Conservation (phyloP, 2,888 invertebrate species). For the Geotrupes spiniger region DNA sequence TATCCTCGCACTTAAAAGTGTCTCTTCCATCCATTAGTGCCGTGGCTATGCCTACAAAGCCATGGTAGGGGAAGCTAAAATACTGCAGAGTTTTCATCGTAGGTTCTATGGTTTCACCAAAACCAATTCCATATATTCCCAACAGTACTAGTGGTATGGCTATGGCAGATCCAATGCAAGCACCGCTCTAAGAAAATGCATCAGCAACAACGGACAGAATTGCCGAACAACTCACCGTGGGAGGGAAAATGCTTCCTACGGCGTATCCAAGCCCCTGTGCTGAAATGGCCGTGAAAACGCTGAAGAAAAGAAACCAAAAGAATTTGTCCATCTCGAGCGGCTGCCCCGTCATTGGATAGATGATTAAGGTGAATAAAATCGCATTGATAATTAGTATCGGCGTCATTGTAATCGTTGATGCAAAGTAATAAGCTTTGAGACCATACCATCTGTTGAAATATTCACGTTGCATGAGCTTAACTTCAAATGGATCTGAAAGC, state of each 20-base stretch:
- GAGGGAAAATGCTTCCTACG: conserved; percentile 15
- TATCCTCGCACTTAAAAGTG: conserved; percentile 14
- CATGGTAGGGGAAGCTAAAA: conserved; percentile 13
- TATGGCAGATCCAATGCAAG: conserved; percentile 15
- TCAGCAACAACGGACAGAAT: neutral
- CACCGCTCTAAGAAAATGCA: conserved; percentile 13
- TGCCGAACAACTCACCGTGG: conserved; percentile 13
- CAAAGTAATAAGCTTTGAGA: conserved; percentile 69
- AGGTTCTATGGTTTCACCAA: conserved; percentile 9
- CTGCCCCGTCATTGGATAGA: conserved; percentile 63
- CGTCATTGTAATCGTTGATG: conserved; percentile 70
- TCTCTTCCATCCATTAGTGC: conserved; percentile 8
- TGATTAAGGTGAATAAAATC: conserved; percentile 43
- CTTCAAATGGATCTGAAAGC: conserved; percentile 68
- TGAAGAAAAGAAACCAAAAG: conserved; percentile 62
- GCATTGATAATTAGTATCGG: conserved; percentile 60
- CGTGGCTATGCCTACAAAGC: conserved; percentile 9
- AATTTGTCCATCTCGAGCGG: conserved; percentile 63
- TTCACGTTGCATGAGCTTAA: conserved; percentile 71
- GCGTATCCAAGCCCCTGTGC: conserved; percentile 65
- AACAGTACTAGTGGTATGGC: conserved; percentile 13
- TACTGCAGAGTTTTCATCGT: conserved; percentile 10
- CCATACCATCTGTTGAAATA: conserved; percentile 83
- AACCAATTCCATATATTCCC: conserved; percentile 14
- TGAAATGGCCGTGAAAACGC: conserved; percentile 64